These are phyloP conservation scores for Chloropsis cyanopogon DNA, from an alignment of 2,113 vertebrate species.

Conservation along the genomic window DNA sequence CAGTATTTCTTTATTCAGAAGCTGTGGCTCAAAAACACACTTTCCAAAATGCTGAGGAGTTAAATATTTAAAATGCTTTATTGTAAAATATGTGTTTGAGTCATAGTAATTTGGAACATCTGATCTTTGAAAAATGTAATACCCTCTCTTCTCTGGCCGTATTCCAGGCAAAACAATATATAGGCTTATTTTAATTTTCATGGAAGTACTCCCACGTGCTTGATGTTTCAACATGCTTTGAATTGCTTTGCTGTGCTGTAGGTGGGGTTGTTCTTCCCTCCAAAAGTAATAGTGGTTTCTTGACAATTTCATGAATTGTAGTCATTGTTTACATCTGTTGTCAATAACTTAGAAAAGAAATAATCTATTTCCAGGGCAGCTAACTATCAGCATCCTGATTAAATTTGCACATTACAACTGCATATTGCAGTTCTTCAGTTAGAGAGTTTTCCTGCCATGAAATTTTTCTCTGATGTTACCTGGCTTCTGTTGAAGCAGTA, in stretches of 20 bases:
- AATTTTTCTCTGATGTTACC: background rate
- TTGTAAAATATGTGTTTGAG: background rate
- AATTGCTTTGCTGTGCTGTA: background rate
- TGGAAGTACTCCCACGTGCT: background rate
- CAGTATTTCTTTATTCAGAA: background rate
- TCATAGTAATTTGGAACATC: background rate
- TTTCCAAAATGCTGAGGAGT: background rate
- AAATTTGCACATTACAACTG: background rate
- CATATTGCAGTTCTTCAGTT: background rate
- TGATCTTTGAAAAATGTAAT: background rate
- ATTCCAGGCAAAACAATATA: background rate
- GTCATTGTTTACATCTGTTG: background rate
- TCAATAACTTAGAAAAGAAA: background rate
- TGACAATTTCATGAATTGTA: background rate
- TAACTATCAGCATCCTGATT: background rate
- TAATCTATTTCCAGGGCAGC: background rate
- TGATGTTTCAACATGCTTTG: background rate
- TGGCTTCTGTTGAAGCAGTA: background rate
- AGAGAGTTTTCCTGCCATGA: background rate
- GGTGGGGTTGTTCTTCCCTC: background rate
- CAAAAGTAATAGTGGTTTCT: background rate
- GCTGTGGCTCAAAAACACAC: background rate
- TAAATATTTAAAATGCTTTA: background rate
- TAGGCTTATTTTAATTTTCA: background rate
- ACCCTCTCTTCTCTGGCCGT: background rate